A percentile compares a stretch with the other conserved stretches of the same genome.
phyloP scores from a whole-genome alignment of 1,140 invertebrate genomes.

The Dendrolimus punctatus region DNA sequence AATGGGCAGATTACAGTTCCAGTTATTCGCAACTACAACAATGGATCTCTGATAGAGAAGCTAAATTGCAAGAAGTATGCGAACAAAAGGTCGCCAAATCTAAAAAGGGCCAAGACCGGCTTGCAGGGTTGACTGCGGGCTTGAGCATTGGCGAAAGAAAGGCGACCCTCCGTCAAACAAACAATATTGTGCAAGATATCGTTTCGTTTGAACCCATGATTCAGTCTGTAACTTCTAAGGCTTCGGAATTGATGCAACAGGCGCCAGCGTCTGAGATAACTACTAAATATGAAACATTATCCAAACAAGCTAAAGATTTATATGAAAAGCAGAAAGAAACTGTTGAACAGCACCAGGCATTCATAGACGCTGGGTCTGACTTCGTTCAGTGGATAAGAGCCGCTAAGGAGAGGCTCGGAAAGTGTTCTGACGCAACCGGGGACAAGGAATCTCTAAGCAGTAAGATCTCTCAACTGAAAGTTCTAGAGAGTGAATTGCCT shows the following conservation, averaged over 20 bases:
- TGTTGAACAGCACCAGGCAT: slow-evolving; percentile 90
- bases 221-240: slow-evolving; percentile 92
- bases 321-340: slow-evolving; percentile 93
- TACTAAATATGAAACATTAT: slow-evolving; percentile 90
- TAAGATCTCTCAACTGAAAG: slow-evolving; percentile 89
- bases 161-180: slow-evolving; percentile 90
- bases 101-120: slow-evolving; percentile 77
- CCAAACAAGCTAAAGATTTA: slow-evolving; percentile 90
- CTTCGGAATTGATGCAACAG: slow-evolving; percentile 89
- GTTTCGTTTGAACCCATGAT: slow-evolving; percentile 97
- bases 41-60: slow-evolving; percentile 96
- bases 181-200: slow-evolving; percentile 95
- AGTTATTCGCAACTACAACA: slow-evolving; percentile 92
- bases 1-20: slow-evolving; percentile 97
- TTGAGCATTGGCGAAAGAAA: slow-evolving; percentile 88
- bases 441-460: slow-evolving; percentile 91
- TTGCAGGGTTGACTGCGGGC: slow-evolving; percentile 80
- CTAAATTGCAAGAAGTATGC: slow-evolving; percentile 93
- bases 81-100: slow-evolving; percentile 88
- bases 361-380: slow-evolving; percentile 92
- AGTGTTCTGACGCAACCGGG: slow-evolving; percentile 94
- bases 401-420: slow-evolving; percentile 91
- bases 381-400: slow-evolving; percentile 93
- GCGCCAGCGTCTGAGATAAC: slow-evolving; percentile 91
- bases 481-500: slow-evolving; percentile 84